Conservation (phyloP, 2,888 invertebrate species). For the Brenthis ino region DNA sequence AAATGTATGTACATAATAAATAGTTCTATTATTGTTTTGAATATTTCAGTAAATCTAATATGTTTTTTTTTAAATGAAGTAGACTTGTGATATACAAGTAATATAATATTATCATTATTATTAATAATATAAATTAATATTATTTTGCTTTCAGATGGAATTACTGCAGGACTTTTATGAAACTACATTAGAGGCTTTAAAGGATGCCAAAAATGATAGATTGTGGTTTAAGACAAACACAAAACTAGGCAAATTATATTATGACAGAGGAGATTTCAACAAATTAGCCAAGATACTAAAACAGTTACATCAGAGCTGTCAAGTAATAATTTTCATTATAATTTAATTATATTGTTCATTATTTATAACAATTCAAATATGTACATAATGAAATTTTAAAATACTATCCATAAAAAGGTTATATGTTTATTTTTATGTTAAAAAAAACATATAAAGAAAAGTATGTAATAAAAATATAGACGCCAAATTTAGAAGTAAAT, state of each 20-base stretch:
- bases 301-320: conserved; percentile 98
- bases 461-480: too few species aligned
- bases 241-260: conserved; percentile 98
- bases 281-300: conserved; percentile 98
- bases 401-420: too few species aligned
- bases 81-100: background rate
- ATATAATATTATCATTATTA: background rate
- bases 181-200: conserved; percentile 95
- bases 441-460: too few species aligned
- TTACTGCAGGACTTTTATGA: conserved; percentile 99
- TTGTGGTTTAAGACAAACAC: conserved; percentile 99
- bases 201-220: conserved; percentile 99
- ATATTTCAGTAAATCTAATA: too few species aligned
- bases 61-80: background rate
- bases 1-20: conserved; percentile 87
- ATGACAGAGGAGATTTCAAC: conserved; percentile 96
- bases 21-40: background rate
- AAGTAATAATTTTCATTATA: conserved; percentile 77
- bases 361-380: too few species aligned
- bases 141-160: conserved; percentile 89
- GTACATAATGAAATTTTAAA: too few species aligned
- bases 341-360: background rate
- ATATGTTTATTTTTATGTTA: too few species aligned
- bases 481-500: too few species aligned
- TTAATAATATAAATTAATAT: background rate